Evolutionary conservation across 2,113 vertebrate species (phyloP), one percentile per base, ranked within the genome.

Genomic region (Ornithorhynchus anatinus): DNA sequence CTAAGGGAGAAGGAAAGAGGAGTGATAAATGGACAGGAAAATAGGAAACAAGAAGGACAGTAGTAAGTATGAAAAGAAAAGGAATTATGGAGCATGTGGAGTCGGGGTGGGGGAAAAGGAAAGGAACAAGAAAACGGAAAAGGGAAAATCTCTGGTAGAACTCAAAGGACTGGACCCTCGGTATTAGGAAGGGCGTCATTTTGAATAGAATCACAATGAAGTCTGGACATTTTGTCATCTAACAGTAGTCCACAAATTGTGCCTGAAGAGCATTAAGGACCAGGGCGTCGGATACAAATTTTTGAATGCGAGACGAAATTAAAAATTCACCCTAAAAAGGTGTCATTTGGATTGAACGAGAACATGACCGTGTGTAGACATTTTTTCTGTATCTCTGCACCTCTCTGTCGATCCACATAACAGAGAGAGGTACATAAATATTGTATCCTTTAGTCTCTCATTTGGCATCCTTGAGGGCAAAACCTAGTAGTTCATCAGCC

Each of bases 271-370:
- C 56, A 45, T 20, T 13, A 20, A 82, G 15, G 23, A 62, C 22
- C 37, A 47, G 77, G 59, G 13, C 35, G 62, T 43, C 19, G 71
- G 27, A 4, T 32, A 37, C 16, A 68, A 37, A 8, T 56, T 38
- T 31, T 16, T 45, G 45, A 69, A 67, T 66, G 33, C 40, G 73
- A 80, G 25, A 11, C 14, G n/a, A n/a, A n/a, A n/a, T n/a, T n/a
- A n/a, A 27, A 27, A 4, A 8, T 48, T n/a, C 52, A 35, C 31
- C 33, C 50, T 61, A 44, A 61, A 75, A 69, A 27, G 8, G 3
- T 2, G 14, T 27, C 31, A 23, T 29, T 9, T 17, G 11, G 47
- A 16, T 10, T 9, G 23, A 17, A 10, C 19, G 3, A 31, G 56
- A 3, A 7, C 4, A 25, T 8, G 80, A 69, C 58, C 37, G 22